A percentile compares a stretch with the other conserved stretches of the same genome.
Conservation (phyloP, 2,113 vertebrate species). For the Zosterops borbonicus region DNA sequence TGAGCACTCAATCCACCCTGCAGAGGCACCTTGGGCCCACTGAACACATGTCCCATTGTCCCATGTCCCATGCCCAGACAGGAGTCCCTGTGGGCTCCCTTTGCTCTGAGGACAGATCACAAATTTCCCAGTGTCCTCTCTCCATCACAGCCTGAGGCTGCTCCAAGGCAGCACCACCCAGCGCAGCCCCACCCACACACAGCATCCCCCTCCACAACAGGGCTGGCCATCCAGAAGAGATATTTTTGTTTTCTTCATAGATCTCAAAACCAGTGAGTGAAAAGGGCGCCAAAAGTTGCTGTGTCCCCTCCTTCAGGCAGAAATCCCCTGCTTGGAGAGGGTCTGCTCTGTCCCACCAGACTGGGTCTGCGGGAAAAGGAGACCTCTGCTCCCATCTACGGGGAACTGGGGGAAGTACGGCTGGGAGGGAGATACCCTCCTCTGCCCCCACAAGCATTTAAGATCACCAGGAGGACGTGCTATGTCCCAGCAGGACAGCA, state of each 20-base stretch:
- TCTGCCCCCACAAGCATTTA: not conserved
- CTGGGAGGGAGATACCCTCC: not conserved
- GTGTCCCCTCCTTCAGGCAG: not conserved
- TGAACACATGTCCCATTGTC: not conserved
- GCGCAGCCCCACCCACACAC: rapidly evolving
- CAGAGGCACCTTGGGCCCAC: not conserved
- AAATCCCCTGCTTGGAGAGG: not conserved
- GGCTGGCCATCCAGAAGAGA: not conserved
- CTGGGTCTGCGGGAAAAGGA: constrained; percentile 14
- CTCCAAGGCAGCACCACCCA: not conserved
- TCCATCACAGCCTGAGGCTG: rapidly evolving
- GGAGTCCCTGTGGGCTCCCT: not conserved
- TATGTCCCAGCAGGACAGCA: not conserved
- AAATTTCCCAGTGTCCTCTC: not conserved
- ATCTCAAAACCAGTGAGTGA: not conserved
- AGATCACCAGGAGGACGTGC: not conserved
- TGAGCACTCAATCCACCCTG: not conserved
- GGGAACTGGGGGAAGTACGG: constrained; percentile 28
- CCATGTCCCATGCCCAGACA: not conserved
- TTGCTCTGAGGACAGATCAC: not conserved
- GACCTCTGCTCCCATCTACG: constrained; percentile 42
- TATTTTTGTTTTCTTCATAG: not conserved
- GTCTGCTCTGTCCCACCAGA: not conserved
- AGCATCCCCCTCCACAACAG: rapidly evolving
- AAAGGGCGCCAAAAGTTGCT: not conserved